Percentiles rank a stretch among this genome's conserved stretches.
Evolutionary conservation across 2,888 invertebrate species (phyloP).

Genomic region (Eilema depressum): DNA sequence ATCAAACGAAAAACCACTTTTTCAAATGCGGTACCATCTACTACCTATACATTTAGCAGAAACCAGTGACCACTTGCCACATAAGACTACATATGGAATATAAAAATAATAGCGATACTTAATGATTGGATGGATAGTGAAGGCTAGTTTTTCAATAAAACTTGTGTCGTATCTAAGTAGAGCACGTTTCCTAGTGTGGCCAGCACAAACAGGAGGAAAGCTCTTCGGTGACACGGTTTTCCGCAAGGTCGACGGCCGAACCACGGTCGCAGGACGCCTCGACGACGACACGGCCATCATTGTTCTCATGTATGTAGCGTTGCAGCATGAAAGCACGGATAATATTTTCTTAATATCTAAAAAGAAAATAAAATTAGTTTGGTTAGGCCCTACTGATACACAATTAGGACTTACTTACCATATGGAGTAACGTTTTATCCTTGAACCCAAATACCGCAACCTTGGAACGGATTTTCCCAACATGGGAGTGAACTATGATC

Average conservation of each 20-base stretch:
- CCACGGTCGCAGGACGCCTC: slow-evolving; percentile 59
- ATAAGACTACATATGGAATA: not conserved
- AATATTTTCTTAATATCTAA: not conserved
- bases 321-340: not conserved
- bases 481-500: not conserved
- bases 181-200: slow-evolving; percentile 56
- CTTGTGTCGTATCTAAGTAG: slow-evolving; percentile 53
- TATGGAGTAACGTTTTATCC: too few species aligned
- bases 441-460: not conserved
- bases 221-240: slow-evolving; percentile 79
- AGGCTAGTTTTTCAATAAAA: not conserved
- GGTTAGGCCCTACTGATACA: not conserved
- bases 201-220: slow-evolving; percentile 70
- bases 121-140: not conserved
- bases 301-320: not conserved
- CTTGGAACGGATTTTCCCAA: not conserved
- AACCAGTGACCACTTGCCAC: not conserved
- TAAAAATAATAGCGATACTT: not conserved
- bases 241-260: slow-evolving; percentile 79
- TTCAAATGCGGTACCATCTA: too few species aligned
- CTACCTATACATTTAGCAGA: too few species aligned
- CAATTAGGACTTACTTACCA: too few species aligned
- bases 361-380: not conserved
- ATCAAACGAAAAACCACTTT: not conserved
- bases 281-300: not conserved